A percentile compares a stretch with the other conserved stretches of the same genome.
Evolutionary conservation across 2,888 invertebrate species (phyloP).

Genomic region (Orchesella flavescens): DNA sequence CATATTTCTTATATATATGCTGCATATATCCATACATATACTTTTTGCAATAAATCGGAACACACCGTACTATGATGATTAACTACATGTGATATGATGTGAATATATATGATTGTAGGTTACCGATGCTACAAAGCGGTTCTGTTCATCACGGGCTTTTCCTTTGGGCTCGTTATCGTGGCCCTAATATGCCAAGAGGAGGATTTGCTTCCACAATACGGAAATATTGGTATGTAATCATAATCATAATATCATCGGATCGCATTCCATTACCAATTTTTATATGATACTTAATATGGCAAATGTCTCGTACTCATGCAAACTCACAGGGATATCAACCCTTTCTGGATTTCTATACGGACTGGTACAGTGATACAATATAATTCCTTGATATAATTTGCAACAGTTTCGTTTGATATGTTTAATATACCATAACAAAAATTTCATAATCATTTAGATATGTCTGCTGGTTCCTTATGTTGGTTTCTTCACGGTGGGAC

Average conservation of each 20-base stretch:
- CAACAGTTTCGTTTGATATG: too few relatives aligned
- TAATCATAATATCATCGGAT: slow-evolving; percentile 59
- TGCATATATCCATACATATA: not conserved
- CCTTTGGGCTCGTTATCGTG: slow-evolving; percentile 87
- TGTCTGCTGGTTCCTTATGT: slow-evolving; percentile 88
- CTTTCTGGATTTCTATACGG: slow-evolving; percentile 83
- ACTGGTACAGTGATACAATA: too few relatives aligned
- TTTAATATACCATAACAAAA: too few relatives aligned
- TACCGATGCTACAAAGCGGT: slow-evolving; percentile 91
- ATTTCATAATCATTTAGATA: too few relatives aligned
- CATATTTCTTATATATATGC: not conserved
- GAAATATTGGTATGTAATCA: slow-evolving; percentile 80
- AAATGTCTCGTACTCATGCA: not conserved
- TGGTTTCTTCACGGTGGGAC: slow-evolving; percentile 86
- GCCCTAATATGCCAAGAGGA: slow-evolving; percentile 88
- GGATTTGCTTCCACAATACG: slow-evolving; percentile 84
- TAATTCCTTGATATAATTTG: too few relatives aligned
- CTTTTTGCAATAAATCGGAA: too few relatives aligned
- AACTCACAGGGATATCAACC: slow-evolving; percentile 66
- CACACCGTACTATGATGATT: not conserved
- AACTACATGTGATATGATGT: not conserved
- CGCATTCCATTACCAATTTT: too few relatives aligned
- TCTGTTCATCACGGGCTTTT: slow-evolving; percentile 90
- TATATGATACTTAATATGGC: not conserved
- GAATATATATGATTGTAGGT: slow-evolving; percentile 80